Percentiles rank a stretch among this genome's conserved stretches.
These are phyloP conservation scores for Urophycis tenuis DNA, from an alignment of 2,797 vertebrate species.

Conservation along the genomic window DNA sequence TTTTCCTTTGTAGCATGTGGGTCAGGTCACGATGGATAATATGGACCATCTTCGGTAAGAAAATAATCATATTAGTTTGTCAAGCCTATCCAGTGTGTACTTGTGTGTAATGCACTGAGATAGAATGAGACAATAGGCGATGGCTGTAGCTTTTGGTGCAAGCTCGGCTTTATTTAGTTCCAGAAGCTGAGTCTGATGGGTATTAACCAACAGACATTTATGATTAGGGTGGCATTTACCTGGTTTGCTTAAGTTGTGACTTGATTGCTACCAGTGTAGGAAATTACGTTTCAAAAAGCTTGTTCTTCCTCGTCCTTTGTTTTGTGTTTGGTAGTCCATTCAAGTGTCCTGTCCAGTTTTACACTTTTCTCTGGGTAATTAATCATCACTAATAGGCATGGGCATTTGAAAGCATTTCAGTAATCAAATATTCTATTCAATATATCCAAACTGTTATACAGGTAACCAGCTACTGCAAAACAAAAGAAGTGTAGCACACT, in stretches of 20 bases:
- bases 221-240: background rate
- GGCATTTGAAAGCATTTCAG: too few relatives aligned
- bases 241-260: background rate
- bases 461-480: too few relatives aligned
- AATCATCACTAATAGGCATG: background rate
- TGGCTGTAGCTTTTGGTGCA: background rate
- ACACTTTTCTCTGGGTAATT: background rate
- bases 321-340: background rate
- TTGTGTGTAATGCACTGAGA: slow-evolving; percentile 1
- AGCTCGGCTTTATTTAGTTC: slow-evolving; percentile 9
- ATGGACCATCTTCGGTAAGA: background rate
- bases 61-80: background rate
- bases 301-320: background rate
- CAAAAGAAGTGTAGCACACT: too few relatives aligned
- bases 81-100: background rate
- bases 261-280: background rate
- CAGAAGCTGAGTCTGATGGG: slow-evolving; percentile 8
- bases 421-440: too few relatives aligned
- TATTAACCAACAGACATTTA: slow-evolving; percentile 2
- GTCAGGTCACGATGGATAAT: slow-evolving; percentile 20
- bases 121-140: background rate
- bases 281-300: background rate
- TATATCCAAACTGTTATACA: too few relatives aligned
- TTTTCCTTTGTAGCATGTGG: slow-evolving; percentile 5
- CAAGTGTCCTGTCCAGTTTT: background rate